Conservation (phyloP, 92 coral and sea anemone species). For the Phenganax marumi region DNA sequence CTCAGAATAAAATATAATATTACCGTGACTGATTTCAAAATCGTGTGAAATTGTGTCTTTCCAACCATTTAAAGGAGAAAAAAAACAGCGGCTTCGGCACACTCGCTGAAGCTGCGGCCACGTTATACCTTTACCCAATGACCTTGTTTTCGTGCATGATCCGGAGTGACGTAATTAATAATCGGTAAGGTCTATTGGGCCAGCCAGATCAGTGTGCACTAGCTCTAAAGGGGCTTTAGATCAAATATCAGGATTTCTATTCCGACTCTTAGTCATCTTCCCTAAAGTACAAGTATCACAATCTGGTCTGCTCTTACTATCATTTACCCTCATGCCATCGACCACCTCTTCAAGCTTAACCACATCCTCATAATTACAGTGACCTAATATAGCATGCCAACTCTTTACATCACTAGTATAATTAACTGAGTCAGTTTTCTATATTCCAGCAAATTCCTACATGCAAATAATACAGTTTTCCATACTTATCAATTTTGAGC, state of each 20-base stretch:
- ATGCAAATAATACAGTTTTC: constrained; percentile 47
- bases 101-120: no score
- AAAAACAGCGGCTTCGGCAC: no score
- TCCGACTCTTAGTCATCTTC: constrained; percentile 56
- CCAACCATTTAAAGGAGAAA: no score
- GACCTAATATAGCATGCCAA: constrained; percentile 54
- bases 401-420: constrained; percentile 30
- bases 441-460: background rate
- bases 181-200: constrained; percentile 42
- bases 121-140: no score
- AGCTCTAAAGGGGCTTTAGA: constrained; percentile 54
- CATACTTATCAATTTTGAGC: constrained; percentile 44
- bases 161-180: constrained; percentile 30
- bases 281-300: constrained; percentile 55
- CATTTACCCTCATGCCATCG: constrained; percentile 60
- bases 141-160: background rate
- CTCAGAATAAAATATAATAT: background rate
- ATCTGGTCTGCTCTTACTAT: constrained; percentile 48
- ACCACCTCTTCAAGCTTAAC: constrained; percentile 45
- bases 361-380: constrained; percentile 55
- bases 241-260: constrained; percentile 53
- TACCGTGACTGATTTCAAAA: no score
- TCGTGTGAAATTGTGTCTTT: no score
- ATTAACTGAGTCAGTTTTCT: constrained; percentile 39
- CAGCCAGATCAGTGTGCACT: constrained; percentile 57